These are phyloP conservation scores for Melitaea cinxia DNA, from an alignment of 1,140 invertebrate species.

Conservation along the genomic window DNA sequence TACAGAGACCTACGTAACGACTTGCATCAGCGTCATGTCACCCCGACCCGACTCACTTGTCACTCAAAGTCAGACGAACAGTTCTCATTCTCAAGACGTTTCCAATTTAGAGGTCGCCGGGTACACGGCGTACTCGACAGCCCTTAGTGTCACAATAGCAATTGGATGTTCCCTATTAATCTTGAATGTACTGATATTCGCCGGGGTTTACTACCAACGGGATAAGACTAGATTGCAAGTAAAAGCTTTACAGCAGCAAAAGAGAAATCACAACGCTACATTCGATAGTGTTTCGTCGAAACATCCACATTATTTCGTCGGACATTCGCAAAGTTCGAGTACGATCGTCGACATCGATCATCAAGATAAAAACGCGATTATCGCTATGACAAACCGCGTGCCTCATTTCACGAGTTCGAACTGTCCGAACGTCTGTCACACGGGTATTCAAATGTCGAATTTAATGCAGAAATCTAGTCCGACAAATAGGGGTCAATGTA, in stretches of 20 bases:
- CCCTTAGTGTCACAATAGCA: conserved; percentile 92
- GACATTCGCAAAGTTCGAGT: conserved; percentile 86
- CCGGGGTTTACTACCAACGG: conserved; percentile 92
- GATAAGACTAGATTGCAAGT: conserved; percentile 91
- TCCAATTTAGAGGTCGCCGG: conserved; percentile 90
- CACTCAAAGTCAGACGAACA: conserved; percentile 74
- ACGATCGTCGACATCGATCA: conserved; percentile 92
- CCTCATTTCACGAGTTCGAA: conserved; percentile 76
- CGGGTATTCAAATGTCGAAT: conserved; percentile 83
- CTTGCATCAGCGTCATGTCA: conserved; percentile 83
- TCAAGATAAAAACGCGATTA: conserved; percentile 86
- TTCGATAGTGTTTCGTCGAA: conserved; percentile 86
- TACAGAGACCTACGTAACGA: conserved; percentile 83
- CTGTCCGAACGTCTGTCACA: conserved; percentile 82
- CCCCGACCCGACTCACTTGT: conserved; percentile 75
- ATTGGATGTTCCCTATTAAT: conserved; percentile 93
- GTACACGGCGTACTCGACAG: conserved; percentile 90
- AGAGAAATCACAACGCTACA: conserved; percentile 87
- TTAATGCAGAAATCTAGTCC: conserved; percentile 83
- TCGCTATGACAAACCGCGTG: conserved; percentile 83
- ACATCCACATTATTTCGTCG: conserved; percentile 86
- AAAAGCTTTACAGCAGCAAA: conserved; percentile 87
- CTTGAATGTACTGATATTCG: conserved; percentile 93
- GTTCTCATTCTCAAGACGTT: conserved; percentile 83
- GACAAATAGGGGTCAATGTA: conserved; percentile 83